A percentile compares a stretch with the other conserved stretches of the same genome.
These are phyloP conservation scores for Salvelinus namaycush DNA, from an alignment of 2,113 vertebrate genomes.

Conservation along the genomic window DNA sequence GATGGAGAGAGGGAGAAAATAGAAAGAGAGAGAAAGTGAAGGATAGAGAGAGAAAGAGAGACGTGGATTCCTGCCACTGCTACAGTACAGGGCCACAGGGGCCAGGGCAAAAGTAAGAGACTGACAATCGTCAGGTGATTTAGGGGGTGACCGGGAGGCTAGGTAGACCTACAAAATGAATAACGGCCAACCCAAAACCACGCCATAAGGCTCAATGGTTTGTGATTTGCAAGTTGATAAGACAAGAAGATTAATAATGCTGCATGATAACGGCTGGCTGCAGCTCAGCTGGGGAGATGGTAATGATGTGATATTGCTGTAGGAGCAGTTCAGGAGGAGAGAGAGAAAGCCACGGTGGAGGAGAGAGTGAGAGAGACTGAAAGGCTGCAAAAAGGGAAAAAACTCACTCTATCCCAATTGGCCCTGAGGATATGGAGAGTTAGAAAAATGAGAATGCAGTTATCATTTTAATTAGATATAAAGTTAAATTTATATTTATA, in stretches of 20 bases:
- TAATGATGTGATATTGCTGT: conserved; percentile 99
- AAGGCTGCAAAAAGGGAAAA: conserved; percentile 65
- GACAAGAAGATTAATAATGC: conserved; percentile 99
- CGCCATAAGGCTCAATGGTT: conserved; percentile 99
- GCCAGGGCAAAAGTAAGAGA: conserved; percentile 88
- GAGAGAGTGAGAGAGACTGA: conserved; percentile 47
- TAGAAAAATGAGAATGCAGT: conserved; percentile 99
- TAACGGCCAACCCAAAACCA: conserved; percentile 98
- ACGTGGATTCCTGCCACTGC: conserved; percentile 63
- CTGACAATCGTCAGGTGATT: conserved; percentile 99
- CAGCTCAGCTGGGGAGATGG: conserved; percentile 99
- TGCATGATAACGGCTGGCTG: conserved; percentile 98
- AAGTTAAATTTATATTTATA: conserved; percentile 93
- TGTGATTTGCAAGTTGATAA: conserved; percentile 99
- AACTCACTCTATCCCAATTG: conserved; percentile 97
- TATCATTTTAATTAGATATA: conserved; percentile 99
- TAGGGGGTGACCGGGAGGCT: conserved; percentile 86
- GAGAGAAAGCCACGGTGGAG: conserved; percentile 55
- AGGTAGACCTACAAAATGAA: conserved; percentile 99
- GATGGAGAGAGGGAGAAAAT: conserved; percentile 1
- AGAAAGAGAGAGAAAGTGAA: not conserved
- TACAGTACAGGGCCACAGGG: conserved; percentile 82
- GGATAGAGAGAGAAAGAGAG: conserved; percentile 7
- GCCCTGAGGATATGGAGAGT: conserved; percentile 98
- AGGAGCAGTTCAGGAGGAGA: conserved; percentile 89